Evolutionary conservation across 2,888 invertebrate genomes (phyloP), one percentile per base, ranked within the genome.

Genomic region (Phyto melanocephala): DNA sequence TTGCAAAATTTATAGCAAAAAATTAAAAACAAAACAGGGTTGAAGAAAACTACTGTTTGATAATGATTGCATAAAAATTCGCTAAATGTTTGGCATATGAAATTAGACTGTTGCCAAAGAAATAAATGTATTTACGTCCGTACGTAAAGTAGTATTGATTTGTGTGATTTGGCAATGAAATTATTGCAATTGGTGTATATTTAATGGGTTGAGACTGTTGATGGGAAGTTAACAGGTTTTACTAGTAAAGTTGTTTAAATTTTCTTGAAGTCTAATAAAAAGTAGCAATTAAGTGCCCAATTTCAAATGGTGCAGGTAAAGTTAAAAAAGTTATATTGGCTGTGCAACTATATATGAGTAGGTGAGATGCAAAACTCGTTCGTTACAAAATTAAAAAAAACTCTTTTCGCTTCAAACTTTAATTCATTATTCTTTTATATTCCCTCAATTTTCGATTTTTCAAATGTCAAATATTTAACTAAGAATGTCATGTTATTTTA

Each of bases 21-120:
- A 24, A 67, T 47, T 47, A 65, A 50, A 22, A 65, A 17, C n/a
- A 54, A n/a, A n/a, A n/a, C n/a, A n/a, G n/a, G n/a, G 35, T 47
- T 24, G 40, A 22, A 42, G 45, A 78, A 68, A 52, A 77, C 77
- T 77, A 77, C 76, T 77, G 68, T 68, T 77, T 62, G 50, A 40
- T 42, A 68, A 54, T 35, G 52, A 77, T 68, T 60, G 77, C 77
- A 70, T 62, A 70, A 62, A 54, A 62, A 62, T 54, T 13, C 24
- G 37, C 24, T 45, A 65, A 77, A 54, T 70, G 37, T 62, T 70
- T 62, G 33, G 52, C 37, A 60, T 60, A 22, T 10, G 50, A 50
- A 60, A 22, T 22, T 35, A n/a, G 13, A 20, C 50, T 40, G 40
- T 22, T 28, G 11, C 2, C 40, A 11, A 28, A 13, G 37, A 15